Base-by-base conservation (phyloP, 2,113 vertebrate genomes). In the Aepyceros melampus region DNA sequence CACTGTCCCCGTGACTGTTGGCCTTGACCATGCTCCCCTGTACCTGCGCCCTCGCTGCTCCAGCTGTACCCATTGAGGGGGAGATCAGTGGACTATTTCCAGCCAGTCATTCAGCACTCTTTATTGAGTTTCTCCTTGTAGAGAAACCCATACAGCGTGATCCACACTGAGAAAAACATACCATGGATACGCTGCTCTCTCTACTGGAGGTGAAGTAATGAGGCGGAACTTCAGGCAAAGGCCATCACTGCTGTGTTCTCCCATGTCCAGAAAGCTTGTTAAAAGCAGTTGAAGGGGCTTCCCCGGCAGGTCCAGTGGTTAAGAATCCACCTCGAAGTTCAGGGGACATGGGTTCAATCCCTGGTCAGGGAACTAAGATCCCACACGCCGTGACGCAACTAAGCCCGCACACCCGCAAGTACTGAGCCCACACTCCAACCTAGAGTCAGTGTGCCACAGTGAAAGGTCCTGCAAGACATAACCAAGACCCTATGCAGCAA, bases 71-170 rank as follows among this genome's bases (percentile, higher is more conserved):
- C 1, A 0, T 36, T 74, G n/a, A 45, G 2, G 15, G 58, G 15
- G 55, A 71, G 78, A 53, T n/a, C 60, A 79, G 1, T 8, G 17
- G 36, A 36, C 40, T 94, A 21, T 64, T 96, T 91, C 67, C 31
- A 92, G 40, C 81, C 91, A 45, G 53, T 89, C 97, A 47, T 12
- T 97, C 89, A 93, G n/a, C 96, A 86, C 43, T 62, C 40, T 81
- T 95, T 88, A 92, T 82, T 87, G 64, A 97, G 47, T 62, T 95
- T 92, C 49, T 19, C 58, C 19, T 78, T 51, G 83, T 29, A 21
- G 11, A 21, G 74, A 96, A 93, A 82, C 14, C 71, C 33, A 1
- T 29, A 23, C 76, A 85, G n/a, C 40, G 43, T 56, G 55, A 79
- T 25, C 53, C 29, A 16, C 5, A 2, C 10, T 84, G 93, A 64